phyloP scores from a whole-genome alignment of 2,888 invertebrate species.

The Parelbella ahira region DNA sequence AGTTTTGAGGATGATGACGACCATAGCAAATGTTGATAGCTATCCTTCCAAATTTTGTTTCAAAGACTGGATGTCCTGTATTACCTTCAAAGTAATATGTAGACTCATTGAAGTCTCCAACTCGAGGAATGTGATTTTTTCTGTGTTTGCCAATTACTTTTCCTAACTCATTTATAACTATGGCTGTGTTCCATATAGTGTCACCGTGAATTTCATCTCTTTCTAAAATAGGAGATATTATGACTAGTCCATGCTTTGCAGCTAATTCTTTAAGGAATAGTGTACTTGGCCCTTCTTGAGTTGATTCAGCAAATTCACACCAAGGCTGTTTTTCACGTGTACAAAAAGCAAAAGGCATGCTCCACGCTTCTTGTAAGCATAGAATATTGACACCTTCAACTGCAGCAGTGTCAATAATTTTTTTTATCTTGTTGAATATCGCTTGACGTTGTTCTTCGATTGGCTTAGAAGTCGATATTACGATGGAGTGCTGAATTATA shows the following conservation, averaged over 20 bases:
- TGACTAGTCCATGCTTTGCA: conserved; percentile 92
- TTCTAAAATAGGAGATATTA: conserved; percentile 96
- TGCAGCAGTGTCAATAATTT: conserved; percentile 89
- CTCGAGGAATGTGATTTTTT: conserved; percentile 98
- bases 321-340: conserved; percentile 97
- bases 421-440: conserved; percentile 86
- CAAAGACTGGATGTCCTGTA: conserved; percentile 97
- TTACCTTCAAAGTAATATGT: conserved; percentile 98
- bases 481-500: conserved; percentile 92
- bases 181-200: conserved; percentile 96
- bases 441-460: conserved; percentile 88
- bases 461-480: conserved; percentile 86
- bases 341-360: conserved; percentile 99
- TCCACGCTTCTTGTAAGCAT: conserved; percentile 98
- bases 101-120: conserved; percentile 99
- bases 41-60: conserved; percentile 92
- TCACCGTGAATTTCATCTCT: conserved; percentile 93
- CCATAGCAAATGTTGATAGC: conserved; percentile 99
- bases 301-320: conserved; percentile 98
- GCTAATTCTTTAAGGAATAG: conserved; percentile 89
- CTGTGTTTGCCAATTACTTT: conserved; percentile 95
- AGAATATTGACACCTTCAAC: conserved; percentile 91
- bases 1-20: conserved; percentile 98
- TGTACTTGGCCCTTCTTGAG: conserved; percentile 91
- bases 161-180: conserved; percentile 93